Evolutionary conservation across 2,113 vertebrate species (phyloP).

Genomic region (Anhinga anhinga): DNA sequence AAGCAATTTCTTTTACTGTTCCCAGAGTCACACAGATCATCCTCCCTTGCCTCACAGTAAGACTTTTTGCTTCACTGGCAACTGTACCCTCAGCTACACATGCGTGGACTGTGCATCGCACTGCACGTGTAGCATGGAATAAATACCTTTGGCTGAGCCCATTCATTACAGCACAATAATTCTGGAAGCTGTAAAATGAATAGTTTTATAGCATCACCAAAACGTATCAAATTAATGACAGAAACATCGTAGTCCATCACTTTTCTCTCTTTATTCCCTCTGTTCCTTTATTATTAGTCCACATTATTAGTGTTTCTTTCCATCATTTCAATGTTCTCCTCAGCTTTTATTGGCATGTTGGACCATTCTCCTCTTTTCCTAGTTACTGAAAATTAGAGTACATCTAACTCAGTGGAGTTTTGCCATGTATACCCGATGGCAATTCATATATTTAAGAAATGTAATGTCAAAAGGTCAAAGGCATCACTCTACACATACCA

Average conservation of each 20-base stretch:
- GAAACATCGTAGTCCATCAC: neutral
- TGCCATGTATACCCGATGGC: neutral
- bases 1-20: neutral
- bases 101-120: fast-evolving
- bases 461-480: neutral
- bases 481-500: neutral
- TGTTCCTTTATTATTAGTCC: neutral
- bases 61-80: neutral
- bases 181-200: neutral
- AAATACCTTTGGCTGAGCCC: neutral
- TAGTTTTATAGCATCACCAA: neutral
- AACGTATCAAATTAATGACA: neutral
- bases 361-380: neutral
- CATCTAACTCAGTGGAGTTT: neutral
- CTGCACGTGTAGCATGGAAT: neutral
- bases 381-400: neutral
- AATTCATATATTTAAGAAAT: neutral
- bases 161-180: neutral
- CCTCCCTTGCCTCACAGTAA: neutral
- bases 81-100: neutral
- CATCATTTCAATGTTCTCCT: neutral
- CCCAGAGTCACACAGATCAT: neutral
- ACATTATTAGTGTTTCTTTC: neutral
- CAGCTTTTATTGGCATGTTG: neutral
- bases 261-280: neutral